phyloP scores from a whole-genome alignment of 2,797 vertebrate species.

The Lagorchestes hirsutus region DNA sequence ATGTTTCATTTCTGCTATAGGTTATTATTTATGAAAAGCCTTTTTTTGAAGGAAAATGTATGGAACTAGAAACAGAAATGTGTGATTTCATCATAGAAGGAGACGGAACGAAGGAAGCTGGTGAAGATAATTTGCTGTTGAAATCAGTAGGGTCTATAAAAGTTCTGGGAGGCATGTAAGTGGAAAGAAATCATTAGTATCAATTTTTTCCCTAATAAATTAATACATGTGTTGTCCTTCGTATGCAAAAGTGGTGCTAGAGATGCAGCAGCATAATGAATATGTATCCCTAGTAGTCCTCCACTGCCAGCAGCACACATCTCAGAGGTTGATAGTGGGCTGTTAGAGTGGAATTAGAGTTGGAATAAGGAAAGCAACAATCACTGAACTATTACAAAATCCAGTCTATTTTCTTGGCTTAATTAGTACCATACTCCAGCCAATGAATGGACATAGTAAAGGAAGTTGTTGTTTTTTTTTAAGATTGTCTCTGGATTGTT shows the following conservation, averaged over 20 bases:
- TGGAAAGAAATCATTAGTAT: constrained; percentile 64
- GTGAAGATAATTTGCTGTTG: constrained; percentile 75
- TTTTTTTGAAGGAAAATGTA: constrained; percentile 90
- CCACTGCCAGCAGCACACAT: neutral
- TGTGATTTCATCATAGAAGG: constrained; percentile 81
- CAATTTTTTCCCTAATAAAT: constrained; percentile 1
- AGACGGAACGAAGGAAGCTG: constrained; percentile 66
- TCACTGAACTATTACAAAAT: neutral
- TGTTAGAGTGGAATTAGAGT: neutral
- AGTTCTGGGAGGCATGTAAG: constrained; percentile 95
- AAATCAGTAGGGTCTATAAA: constrained; percentile 92
- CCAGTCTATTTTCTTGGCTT: neutral
- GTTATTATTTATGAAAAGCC: constrained; percentile 94
- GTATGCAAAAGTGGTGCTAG: neutral
- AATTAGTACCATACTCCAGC: neutral
- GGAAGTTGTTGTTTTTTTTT: constrained; percentile 28
- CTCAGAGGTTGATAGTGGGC: neutral
- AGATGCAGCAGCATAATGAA: neutral
- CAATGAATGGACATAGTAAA: neutral
- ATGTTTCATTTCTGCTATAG: constrained; percentile 82
- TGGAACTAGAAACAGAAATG: constrained; percentile 90
- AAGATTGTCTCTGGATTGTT: constrained; percentile 20
- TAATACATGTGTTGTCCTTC: neutral
- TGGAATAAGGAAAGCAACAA: neutral
- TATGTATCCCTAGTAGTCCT: neutral